Evolutionary conservation across 1,140 invertebrate species (phyloP), one percentile per base, ranked within the genome.

Genomic region (Manduca sexta): DNA sequence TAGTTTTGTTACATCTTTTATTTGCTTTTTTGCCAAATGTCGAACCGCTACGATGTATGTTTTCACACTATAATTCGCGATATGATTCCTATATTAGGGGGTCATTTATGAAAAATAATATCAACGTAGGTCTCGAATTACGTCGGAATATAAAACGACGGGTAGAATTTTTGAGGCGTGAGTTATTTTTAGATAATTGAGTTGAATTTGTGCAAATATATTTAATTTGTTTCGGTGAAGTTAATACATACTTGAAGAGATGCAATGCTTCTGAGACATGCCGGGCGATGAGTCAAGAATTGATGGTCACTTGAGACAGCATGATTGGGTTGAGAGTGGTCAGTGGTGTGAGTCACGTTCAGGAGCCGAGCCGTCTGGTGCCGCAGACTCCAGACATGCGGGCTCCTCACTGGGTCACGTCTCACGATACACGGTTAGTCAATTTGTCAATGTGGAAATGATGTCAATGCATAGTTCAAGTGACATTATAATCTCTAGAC

Each of bases 31-130:
- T 74, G 58, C 55, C 68, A 61, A 72, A 14, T 54, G 65, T 72
- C 71, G 57, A 50, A 38, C 60, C 47, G 61, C 42, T 49, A 74
- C 66, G 73, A 80, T 82, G 68, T 81, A 84, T 84, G 71, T 59
- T 66, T 81, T 84, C 74, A 84, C 80, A 76, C 67, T 68, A 56
- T 82, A 73, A 84, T 82, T 64, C 52, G 59, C 45, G 49, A 49
- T 61, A 52, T 69, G 49, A 69, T 73, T 72, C 59, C 61, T 75
- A 80, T 81, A 69, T 63, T 62, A 45, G 26, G 14, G 15, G n/a
- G 35, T 39, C 46, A 52, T 51, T 45, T 45, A 30, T 47, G 33
- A 21, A 45, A 29, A 43, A 31, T 7, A 43, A 18, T 43, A 30
- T 39, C 30, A 43, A 12, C 26, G 30, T 43, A 43, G 18, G 29